Evolutionary conservation across 2,113 vertebrate genomes (phyloP).

Genomic region (Serinus canaria): DNA sequence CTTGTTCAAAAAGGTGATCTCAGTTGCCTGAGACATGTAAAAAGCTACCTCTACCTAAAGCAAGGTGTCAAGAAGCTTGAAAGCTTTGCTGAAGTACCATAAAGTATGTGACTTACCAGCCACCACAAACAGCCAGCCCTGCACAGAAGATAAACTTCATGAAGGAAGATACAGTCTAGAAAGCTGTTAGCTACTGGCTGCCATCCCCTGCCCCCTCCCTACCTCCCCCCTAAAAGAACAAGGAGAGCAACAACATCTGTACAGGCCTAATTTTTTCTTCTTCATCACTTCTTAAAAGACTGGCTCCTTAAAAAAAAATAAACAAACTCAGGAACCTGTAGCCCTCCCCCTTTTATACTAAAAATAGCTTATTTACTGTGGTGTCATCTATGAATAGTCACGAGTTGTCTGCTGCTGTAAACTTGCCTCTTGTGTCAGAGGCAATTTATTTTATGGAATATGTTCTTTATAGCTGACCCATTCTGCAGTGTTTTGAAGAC

Average conservation of each 20-base stretch:
- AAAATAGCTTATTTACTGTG: slow-evolving; percentile 81
- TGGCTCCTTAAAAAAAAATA: slow-evolving; percentile 64
- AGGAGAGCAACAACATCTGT: neutral
- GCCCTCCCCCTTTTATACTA: slow-evolving; percentile 71
- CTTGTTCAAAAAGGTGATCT: neutral
- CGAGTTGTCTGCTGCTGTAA: slow-evolving; percentile 71
- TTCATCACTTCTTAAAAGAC: slow-evolving; percentile 17
- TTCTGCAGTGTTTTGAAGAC: slow-evolving; percentile 28
- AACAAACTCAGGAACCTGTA: slow-evolving; percentile 56
- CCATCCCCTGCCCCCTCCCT: neutral
- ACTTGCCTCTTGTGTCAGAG: slow-evolving; percentile 69
- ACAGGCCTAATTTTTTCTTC: neutral
- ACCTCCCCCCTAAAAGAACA: neutral
- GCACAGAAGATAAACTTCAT: slow-evolving; percentile 22
- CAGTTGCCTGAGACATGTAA: neutral
- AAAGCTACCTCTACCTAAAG: slow-evolving; percentile 2
- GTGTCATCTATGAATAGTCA: slow-evolving; percentile 74
- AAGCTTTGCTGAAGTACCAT: slow-evolving; percentile 39
- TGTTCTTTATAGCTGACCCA: slow-evolving; percentile 10
- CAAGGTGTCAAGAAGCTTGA: neutral
- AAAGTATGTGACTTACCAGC: slow-evolving; percentile 42
- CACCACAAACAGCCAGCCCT: slow-evolving; percentile 36
- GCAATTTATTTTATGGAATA: slow-evolving; percentile 27
- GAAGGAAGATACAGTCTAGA: slow-evolving; percentile 6
- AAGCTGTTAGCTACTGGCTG: neutral